Evolutionary conservation across 2,888 invertebrate species (phyloP).

Genomic region (Holacanthella duospinosa): DNA sequence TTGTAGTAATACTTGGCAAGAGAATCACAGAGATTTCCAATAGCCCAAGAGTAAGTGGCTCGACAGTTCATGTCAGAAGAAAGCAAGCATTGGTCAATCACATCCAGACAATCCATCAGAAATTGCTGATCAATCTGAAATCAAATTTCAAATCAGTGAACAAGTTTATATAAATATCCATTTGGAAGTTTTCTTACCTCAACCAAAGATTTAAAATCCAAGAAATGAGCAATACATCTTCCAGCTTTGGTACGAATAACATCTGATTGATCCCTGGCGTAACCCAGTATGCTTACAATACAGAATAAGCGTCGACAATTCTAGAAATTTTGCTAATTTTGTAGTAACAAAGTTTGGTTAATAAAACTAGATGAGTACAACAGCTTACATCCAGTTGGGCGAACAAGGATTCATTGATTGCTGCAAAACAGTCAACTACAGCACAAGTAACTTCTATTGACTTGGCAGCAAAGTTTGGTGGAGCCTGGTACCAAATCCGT

Average conservation of each 20-base stretch:
- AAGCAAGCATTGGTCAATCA: constrained; percentile 13
- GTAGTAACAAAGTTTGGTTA: too few species aligned
- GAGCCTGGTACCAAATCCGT: too few species aligned
- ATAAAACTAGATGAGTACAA: not conserved
- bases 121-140: constrained; percentile 13
- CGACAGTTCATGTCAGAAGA: constrained; percentile 3
- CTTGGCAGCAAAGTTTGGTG: too few species aligned
- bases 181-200: constrained; percentile 8
- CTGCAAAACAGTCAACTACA: not conserved
- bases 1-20: constrained; percentile 7
- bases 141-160: not conserved
- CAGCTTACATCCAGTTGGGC: not conserved
- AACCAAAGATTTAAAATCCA: constrained; percentile 7
- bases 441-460: not conserved
- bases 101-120: constrained; percentile 15
- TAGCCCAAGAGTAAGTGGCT: constrained; percentile 10
- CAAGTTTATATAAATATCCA: not conserved
- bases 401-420: not conserved
- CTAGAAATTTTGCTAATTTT: not conserved
- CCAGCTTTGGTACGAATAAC: constrained; percentile 14
- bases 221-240: constrained; percentile 13
- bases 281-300: not conserved
- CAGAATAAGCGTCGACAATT: not conserved
- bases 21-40: constrained; percentile 14
- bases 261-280: constrained; percentile 4